phyloP scores from a whole-genome alignment of 2,888 invertebrate species.

The Oscheius onirici region DNA sequence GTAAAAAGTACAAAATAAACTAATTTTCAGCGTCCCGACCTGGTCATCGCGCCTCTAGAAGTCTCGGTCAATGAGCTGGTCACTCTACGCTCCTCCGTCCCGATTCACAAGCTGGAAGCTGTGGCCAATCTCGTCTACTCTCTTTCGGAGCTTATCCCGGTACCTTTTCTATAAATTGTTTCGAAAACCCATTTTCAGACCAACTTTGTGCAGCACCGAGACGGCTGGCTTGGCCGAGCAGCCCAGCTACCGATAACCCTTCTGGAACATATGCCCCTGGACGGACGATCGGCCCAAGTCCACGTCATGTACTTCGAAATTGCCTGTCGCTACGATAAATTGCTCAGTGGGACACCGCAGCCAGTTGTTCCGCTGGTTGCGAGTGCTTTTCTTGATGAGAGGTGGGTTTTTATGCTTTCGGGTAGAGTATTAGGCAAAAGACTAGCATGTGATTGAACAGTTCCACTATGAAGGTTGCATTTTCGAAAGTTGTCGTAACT shows the following conservation, averaged over 20 bases:
- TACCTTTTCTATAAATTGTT: conserved; percentile 15
- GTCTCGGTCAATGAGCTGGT: conserved; percentile 37
- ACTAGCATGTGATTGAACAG: too few relatives aligned
- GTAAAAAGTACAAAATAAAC: too few relatives aligned
- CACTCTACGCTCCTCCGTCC: conserved; percentile 31
- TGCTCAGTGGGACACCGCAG: conserved; percentile 37
- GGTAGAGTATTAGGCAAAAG: too few relatives aligned
- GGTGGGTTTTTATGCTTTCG: conserved; percentile 27
- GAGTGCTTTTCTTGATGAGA: conserved; percentile 50
- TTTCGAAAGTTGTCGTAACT: too few relatives aligned
- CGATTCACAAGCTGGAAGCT: conserved; percentile 45
- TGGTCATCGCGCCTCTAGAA: conserved; percentile 50
- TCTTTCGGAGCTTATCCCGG: conserved; percentile 56
- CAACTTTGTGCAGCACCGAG: conserved; percentile 45
- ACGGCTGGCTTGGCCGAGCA: conserved; percentile 47
- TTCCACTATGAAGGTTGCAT: too few relatives aligned
- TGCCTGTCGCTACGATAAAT: conserved; percentile 51
- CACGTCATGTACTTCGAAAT: conserved; percentile 49
- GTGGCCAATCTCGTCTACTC: conserved; percentile 50
- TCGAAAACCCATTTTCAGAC: conserved; percentile 35
- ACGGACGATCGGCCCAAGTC: conserved; percentile 45
- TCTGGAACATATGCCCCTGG: conserved; percentile 40
- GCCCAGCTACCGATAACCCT: conserved; percentile 43
- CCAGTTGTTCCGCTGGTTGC: conserved; percentile 44
- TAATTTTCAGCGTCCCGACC: conserved; percentile 45